Conservation (phyloP, 1,140 invertebrate species). For the Hyles euphorbiae region DNA sequence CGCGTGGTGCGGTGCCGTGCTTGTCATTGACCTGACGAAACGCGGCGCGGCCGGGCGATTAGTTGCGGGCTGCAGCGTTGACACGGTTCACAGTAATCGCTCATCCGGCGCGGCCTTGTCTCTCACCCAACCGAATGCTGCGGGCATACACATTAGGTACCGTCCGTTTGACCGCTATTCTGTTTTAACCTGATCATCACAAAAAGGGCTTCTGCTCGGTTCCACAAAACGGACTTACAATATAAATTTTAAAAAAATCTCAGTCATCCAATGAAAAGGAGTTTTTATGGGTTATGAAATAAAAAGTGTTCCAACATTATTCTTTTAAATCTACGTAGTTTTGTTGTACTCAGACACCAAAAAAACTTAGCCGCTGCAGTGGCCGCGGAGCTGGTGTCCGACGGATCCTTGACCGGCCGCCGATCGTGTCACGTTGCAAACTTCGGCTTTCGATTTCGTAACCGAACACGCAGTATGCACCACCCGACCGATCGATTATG, state of each 20-base stretch:
- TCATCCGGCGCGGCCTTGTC: constrained; percentile 61
- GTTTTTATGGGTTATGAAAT: too few relatives aligned
- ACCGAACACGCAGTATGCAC: constrained; percentile 42
- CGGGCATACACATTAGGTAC: not conserved
- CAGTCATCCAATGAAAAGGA: too few relatives aligned
- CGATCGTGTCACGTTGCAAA: constrained; percentile 49
- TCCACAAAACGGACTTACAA: too few relatives aligned
- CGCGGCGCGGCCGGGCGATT: constrained; percentile 45
- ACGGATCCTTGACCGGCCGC: constrained; percentile 56
- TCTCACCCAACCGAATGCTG: constrained; percentile 8
- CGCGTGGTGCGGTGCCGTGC: constrained; percentile 22
- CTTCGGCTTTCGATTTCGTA: constrained; percentile 57
- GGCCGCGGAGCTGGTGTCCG: constrained; percentile 6
- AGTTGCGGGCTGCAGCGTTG: constrained; percentile 49
- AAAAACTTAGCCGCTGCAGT: too few relatives aligned
- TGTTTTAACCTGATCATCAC: not conserved
- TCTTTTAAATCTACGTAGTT: too few relatives aligned
- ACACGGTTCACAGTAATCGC: constrained; percentile 61
- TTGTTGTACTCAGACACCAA: too few relatives aligned
- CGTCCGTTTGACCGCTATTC: constrained; percentile 5
- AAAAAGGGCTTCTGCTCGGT: not conserved
- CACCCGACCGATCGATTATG: constrained; percentile 54
- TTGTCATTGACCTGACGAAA: constrained; percentile 61
- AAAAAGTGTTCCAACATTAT: too few relatives aligned
- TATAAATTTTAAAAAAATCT: too few relatives aligned